Percentiles rank a stretch among this genome's conserved stretches.
These are phyloP conservation scores for Gallinago solitaria DNA, from an alignment of 2,797 vertebrate species.

Conservation along the genomic window DNA sequence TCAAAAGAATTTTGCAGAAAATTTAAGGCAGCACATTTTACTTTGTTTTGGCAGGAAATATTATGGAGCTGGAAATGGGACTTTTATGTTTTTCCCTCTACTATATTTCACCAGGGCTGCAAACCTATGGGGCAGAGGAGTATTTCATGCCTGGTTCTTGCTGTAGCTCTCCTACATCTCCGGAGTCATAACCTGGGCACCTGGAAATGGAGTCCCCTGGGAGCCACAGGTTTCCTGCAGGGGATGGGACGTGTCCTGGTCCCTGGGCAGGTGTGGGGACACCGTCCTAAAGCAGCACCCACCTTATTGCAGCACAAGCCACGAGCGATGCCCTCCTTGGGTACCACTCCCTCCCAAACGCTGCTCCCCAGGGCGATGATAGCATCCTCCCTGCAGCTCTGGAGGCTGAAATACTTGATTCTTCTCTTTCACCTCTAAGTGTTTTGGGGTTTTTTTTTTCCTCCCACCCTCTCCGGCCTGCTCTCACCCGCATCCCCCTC, in stretches of 20 bases:
- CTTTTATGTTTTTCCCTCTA: not conserved
- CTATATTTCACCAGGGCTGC: constrained; percentile 38
- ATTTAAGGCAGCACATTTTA: constrained; percentile 55
- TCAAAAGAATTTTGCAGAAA: constrained; percentile 66
- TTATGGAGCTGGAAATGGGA: constrained; percentile 53
- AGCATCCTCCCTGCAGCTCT: not conserved
- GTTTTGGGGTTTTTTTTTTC: rapidly evolving
- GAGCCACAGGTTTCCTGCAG: not conserved
- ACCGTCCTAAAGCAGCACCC: not conserved
- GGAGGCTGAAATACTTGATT: not conserved
- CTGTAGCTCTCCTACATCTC: not conserved
- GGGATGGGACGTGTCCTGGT: rapidly evolving
- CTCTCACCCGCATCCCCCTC: not conserved
- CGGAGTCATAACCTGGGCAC: not conserved
- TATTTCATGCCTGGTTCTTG: not conserved
- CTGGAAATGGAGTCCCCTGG: not conserved
- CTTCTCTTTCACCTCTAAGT: not conserved
- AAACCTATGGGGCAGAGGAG: not conserved
- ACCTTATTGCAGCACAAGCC: not conserved
- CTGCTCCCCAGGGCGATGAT: not conserved
- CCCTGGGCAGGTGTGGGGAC: not conserved
- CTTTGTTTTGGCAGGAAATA: constrained; percentile 60
- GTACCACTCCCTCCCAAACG: rapidly evolving
- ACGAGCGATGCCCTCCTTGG: rapidly evolving
- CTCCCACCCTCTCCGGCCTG: not conserved